Evolutionary conservation across 2,113 vertebrate genomes (phyloP).

Genomic region (Cromileptes altivelis): DNA sequence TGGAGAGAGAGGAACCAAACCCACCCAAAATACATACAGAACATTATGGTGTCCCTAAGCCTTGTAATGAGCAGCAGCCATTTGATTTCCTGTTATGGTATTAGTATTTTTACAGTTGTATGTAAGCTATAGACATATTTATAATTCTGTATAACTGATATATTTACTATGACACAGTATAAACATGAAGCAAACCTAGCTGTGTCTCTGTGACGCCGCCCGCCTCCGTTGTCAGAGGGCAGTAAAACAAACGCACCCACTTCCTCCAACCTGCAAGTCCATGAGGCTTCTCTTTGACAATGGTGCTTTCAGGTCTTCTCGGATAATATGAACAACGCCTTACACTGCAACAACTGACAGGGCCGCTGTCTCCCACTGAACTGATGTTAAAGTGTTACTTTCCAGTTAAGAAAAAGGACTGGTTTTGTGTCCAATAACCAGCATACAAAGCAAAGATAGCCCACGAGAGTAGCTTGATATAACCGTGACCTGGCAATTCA

Average conservation of each 20-base stretch:
- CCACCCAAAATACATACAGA: no score
- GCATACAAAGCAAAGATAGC: no score
- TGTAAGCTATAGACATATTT: no score
- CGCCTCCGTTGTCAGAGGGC: neutral
- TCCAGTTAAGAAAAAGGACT: neutral
- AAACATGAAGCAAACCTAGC: neutral
- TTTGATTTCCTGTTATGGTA: neutral
- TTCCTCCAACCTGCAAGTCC: no score
- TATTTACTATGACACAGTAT: neutral
- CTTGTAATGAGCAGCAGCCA: neutral
- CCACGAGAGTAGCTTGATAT: neutral
- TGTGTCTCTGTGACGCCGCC: neutral
- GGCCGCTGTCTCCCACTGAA: no score
- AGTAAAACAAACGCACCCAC: neutral
- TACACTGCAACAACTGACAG: neutral
- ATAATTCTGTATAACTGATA: no score
- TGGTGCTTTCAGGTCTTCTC: neutral
- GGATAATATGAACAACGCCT: neutral
- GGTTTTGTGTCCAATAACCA: neutral
- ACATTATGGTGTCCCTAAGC: neutral
- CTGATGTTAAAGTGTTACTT: fast-evolving
- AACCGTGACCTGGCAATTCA: fast-evolving
- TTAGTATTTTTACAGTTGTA: neutral
- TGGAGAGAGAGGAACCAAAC: neutral
- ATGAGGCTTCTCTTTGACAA: neutral